phyloP scores from a whole-genome alignment of 2,113 vertebrate genomes.

The Phrynosoma platyrhinos region DNA sequence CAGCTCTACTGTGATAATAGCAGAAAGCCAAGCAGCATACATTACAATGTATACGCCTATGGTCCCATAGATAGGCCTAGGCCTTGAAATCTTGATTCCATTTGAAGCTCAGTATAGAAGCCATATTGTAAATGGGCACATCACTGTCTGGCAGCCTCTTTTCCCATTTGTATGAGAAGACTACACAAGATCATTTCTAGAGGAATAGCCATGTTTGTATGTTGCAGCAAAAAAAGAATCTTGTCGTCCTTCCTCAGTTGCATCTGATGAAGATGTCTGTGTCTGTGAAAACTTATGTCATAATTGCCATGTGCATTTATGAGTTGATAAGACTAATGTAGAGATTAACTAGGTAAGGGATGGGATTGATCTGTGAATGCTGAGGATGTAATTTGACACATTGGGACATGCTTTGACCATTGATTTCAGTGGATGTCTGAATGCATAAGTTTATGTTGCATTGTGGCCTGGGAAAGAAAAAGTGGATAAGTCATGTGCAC shows the following conservation, averaged over 20 bases:
- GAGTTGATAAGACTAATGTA: neutral
- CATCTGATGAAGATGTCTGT: neutral
- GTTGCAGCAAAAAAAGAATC: neutral
- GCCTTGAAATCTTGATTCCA: neutral
- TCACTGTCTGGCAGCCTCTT: neutral
- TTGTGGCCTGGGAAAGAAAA: conserved; percentile 1
- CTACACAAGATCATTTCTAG: neutral
- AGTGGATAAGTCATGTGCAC: neutral
- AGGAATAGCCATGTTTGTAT: neutral
- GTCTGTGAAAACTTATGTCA: neutral
- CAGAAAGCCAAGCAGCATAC: neutral
- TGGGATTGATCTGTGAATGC: neutral
- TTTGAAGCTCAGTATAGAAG: neutral
- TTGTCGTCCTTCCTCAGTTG: neutral
- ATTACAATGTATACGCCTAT: too few species aligned
- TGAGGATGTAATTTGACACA: neutral
- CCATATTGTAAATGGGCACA: neutral
- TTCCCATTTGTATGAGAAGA: neutral
- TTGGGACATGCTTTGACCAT: neutral
- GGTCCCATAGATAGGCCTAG: neutral
- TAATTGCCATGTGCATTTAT: neutral
- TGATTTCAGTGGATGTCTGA: neutral
- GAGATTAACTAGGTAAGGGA: neutral
- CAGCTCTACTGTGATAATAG: neutral
- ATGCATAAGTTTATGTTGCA: neutral